phyloP scores from a whole-genome alignment of 2,797 vertebrate genomes.

The Myoxocephalus aenaeus region DNA sequence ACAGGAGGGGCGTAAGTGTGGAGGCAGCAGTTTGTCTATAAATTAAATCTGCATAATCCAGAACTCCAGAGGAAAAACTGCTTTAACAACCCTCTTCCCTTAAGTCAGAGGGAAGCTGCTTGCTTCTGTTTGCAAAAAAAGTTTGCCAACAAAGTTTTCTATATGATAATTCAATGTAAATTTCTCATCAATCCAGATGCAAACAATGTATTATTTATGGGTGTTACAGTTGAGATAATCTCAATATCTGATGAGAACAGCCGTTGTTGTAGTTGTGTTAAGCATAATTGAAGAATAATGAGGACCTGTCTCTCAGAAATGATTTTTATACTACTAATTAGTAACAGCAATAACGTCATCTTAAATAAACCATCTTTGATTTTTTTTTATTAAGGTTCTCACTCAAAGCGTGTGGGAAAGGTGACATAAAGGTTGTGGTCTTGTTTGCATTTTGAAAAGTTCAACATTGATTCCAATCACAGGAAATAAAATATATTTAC shows the following conservation, averaged over 20 bases:
- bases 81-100: neutral
- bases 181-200: neutral
- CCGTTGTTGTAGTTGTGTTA: neutral
- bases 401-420: neutral
- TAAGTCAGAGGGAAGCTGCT: neutral
- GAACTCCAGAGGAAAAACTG: conserved; percentile 2
- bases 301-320: too few species aligned
- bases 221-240: neutral
- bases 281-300: neutral
- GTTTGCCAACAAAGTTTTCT: neutral
- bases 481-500: neutral
- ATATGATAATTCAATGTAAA: neutral
- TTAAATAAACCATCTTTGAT: neutral
- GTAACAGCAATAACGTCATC: neutral
- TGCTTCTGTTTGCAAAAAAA: conserved; percentile 6
- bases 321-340: neutral
- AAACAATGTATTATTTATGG: conserved; percentile 1
- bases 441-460: neutral
- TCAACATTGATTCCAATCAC: neutral
- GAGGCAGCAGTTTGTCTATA: conserved; percentile 3
- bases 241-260: neutral
- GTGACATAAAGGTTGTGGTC: neutral
- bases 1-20: neutral
- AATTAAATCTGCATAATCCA: conserved; percentile 17
- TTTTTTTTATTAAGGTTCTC: neutral